A percentile compares a stretch with the other conserved stretches of the same genome.
Evolutionary conservation across 92 coral and sea anemone genomes (phyloP).

Genomic region (Epizoanthus illoricatus): DNA sequence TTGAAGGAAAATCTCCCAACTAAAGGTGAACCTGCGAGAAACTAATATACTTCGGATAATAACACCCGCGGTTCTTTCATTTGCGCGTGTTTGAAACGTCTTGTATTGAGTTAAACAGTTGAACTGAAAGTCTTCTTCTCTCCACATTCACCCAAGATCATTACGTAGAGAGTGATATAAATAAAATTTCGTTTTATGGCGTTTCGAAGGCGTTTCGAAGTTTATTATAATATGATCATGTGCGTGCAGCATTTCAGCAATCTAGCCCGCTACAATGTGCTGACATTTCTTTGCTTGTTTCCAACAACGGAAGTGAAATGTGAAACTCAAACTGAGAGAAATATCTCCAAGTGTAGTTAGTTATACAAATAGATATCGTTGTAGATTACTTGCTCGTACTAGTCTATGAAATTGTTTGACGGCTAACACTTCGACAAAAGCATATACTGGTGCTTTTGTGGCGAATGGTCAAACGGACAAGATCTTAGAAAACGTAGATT

Average conservation of each 20-base stretch:
- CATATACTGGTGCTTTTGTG: no score
- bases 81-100: no score
- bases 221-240: background rate
- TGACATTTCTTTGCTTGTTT: background rate
- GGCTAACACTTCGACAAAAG: no score
- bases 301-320: conserved; percentile 16
- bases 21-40: background rate
- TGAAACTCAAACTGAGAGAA: background rate
- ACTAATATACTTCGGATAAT: conserved; percentile 11
- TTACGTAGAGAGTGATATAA: background rate
- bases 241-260: no score
- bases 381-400: background rate
- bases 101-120: no score
- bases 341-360: background rate
- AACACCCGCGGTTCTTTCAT: background rate
- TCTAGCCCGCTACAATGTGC: no score
- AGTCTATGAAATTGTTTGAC: no score
- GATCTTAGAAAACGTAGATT: no score
- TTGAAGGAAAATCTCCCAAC: background rate
- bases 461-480: no score
- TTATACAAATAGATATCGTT: background rate
- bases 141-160: background rate
- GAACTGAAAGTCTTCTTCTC: background rate
- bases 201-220: background rate
- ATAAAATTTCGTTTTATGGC: background rate